Evolutionary conservation across 2,113 vertebrate species (phyloP), one percentile per base, ranked within the genome.

Genomic region (Campylorhamphus procurvoides): DNA sequence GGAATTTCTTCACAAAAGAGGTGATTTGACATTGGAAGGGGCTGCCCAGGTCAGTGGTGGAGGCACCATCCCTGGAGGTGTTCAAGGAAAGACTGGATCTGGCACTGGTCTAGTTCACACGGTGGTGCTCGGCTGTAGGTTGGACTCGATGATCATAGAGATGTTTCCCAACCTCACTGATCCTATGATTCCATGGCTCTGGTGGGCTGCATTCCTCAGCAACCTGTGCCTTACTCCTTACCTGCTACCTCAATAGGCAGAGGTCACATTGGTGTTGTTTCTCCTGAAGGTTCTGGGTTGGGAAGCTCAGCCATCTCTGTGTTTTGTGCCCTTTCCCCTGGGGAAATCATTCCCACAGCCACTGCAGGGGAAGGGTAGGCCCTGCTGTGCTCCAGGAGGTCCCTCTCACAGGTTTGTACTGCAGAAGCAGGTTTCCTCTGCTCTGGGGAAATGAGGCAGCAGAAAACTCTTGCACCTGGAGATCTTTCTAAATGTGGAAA

Each of bases 311-410:
- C 23, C 23, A 0, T 2, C 7, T 5, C 0, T 18, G 13, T 14
- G 9, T 66, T 33, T n/a, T 0, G 0, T 24, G 31, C 8, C 47
- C 31, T 18, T 27, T 14, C 3, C 3, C 18, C 29, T 4, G 4
- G 7, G 28, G 4, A 47, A 64, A 14, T 9, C 4, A 1, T 18
- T 15, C 19, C 5, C 10, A 0, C 4, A 28, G 67, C 12, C 23
- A 4, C 16, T 44, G 28, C 24, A 39, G 22, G n/a, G 47, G 16
- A 7, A 19, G 4, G n/a, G 0, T 8, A 28, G 28, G 22, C 31
- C 16, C 1, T 11, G 11, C 33, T 33, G 7, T 29, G 8, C 28
- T 28, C 6, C 3, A 39, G 35, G 24, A 4, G 37, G 37, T 10
- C 5, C 3, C 2, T 73, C 19, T 66, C 3, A 2, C 9, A 62